These are phyloP conservation scores for Polydrusus tereticollis DNA, from an alignment of 2,888 invertebrate species.

Conservation along the genomic window DNA sequence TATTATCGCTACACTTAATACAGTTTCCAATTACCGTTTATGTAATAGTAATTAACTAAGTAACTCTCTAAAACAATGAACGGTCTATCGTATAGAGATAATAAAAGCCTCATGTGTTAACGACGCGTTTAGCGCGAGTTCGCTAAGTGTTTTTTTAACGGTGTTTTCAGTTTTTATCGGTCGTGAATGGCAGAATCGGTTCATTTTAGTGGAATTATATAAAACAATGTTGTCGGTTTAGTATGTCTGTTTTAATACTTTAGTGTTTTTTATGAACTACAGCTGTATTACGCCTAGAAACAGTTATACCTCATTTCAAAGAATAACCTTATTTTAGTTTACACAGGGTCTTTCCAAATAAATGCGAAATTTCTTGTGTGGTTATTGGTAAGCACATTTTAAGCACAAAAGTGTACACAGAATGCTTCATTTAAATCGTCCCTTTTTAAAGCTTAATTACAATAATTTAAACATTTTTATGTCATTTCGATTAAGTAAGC, in stretches of 20 bases:
- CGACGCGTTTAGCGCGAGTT: conserved; percentile 5
- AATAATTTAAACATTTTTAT: no score
- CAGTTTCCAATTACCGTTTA: background rate
- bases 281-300: background rate
- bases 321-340: no score
- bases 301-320: no score
- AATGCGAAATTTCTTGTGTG: no score
- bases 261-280: background rate
- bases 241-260: background rate
- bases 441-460: no score
- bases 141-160: conserved; percentile 13
- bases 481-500: no score
- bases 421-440: no score
- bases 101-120: conserved; percentile 15
- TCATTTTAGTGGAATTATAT: conserved; percentile 4
- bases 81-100: background rate
- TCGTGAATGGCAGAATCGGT: background rate
- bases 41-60: background rate
- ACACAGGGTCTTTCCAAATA: no score
- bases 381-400: no score
- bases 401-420: no score
- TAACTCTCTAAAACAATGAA: background rate
- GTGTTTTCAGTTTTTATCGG: conserved; percentile 2
- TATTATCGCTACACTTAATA: no score
- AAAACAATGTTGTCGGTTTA: conserved; percentile 2